These are phyloP conservation scores for Scartelaos histophorus DNA, from an alignment of 2,113 vertebrate species.

Conservation along the genomic window DNA sequence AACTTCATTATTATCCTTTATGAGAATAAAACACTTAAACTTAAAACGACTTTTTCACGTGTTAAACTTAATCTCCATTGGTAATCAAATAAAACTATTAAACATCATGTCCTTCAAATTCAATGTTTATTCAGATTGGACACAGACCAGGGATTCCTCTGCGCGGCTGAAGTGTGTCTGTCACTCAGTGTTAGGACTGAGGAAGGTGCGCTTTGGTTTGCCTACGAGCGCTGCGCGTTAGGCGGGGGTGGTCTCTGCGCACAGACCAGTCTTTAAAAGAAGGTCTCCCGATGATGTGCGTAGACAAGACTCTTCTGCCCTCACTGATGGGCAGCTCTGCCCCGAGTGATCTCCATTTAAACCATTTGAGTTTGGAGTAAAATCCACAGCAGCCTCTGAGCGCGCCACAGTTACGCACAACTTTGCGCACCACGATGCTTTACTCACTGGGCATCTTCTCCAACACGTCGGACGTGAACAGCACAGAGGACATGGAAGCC, in stretches of 20 bases:
- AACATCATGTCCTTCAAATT: background rate
- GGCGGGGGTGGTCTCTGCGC: slow-evolving; percentile 2
- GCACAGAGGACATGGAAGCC: slow-evolving; percentile 13
- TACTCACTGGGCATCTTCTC: slow-evolving; percentile 16
- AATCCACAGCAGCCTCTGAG: slow-evolving; percentile 19
- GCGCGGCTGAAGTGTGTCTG: background rate
- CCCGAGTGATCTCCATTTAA: background rate
- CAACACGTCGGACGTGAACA: slow-evolving; percentile 43
- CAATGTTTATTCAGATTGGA: background rate
- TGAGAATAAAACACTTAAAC: background rate
- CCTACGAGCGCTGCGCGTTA: slow-evolving; percentile 3
- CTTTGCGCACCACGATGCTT: slow-evolving; percentile 29
- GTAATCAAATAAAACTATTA: background rate
- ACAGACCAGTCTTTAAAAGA: slow-evolving; percentile 43
- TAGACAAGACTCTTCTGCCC: background rate
- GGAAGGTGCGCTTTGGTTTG: background rate
- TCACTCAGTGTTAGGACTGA: slow-evolving; percentile 8
- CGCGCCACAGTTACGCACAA: slow-evolving; percentile 10
- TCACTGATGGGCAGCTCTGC: background rate
- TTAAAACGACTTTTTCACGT: background rate
- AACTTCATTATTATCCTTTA: no score
- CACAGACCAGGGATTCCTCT: background rate
- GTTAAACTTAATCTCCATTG: background rate
- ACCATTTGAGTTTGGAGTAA: slow-evolving; percentile 5
- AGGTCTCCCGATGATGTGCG: background rate